phyloP scores from a whole-genome alignment of 2,797 vertebrate genomes.

The Xenops minutus region DNA sequence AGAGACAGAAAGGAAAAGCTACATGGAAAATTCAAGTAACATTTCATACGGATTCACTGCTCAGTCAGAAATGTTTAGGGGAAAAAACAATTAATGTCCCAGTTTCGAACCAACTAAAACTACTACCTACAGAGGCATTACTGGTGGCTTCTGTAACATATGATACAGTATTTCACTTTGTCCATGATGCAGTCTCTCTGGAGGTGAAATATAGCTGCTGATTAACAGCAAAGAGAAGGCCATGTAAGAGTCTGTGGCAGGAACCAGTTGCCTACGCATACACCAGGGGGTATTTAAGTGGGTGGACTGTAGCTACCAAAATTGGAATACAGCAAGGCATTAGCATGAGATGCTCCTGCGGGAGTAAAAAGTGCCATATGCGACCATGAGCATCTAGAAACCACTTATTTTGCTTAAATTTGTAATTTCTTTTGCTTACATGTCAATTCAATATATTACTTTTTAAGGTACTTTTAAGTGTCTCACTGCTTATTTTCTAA shows the following conservation, averaged over 20 bases:
- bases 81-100: background rate
- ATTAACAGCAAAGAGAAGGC: slow-evolving; percentile 1
- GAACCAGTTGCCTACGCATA: background rate
- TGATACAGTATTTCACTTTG: background rate
- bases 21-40: background rate
- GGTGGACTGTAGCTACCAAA: slow-evolving; percentile 39
- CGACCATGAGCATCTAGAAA: background rate
- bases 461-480: background rate
- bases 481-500: background rate
- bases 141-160: background rate
- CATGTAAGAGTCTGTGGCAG: background rate
- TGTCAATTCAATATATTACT: background rate
- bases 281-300: slow-evolving; percentile 28
- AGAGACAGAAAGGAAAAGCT: background rate
- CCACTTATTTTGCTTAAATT: background rate
- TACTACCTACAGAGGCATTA: background rate
- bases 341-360: background rate
- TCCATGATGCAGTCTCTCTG: background rate
- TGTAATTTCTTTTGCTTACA: background rate
- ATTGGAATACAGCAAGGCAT: background rate
- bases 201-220: slow-evolving; percentile 3
- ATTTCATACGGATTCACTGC: background rate
- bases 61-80: background rate
- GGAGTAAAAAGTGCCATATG: background rate
- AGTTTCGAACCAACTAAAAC: background rate